A percentile compares a stretch with the other conserved stretches of the same genome.
These are phyloP conservation scores for Selene dorsalis DNA, from an alignment of 2,797 vertebrate species.

Conservation along the genomic window DNA sequence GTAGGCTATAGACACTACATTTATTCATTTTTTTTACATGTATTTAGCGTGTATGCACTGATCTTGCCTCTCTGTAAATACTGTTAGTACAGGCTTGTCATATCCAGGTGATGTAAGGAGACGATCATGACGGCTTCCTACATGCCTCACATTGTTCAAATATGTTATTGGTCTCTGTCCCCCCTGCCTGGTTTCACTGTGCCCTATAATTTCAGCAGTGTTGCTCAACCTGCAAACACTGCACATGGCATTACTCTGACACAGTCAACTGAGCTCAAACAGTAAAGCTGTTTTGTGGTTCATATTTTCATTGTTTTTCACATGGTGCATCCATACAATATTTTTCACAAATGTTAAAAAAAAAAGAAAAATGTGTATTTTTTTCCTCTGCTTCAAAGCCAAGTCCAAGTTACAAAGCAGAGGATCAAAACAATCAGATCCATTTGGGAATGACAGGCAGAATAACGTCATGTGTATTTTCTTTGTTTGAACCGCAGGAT, in stretches of 20 bases:
- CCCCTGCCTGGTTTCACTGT: slow-evolving; percentile 18
- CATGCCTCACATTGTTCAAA: slow-evolving; percentile 65
- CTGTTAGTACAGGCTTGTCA: not conserved
- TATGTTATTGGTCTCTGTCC: slow-evolving; percentile 49
- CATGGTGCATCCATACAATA: not conserved
- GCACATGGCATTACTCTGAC: slow-evolving; percentile 3
- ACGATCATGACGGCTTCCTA: slow-evolving; percentile 37
- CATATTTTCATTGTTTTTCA: not conserved
- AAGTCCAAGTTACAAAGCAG: not conserved
- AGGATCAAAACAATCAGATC: not conserved
- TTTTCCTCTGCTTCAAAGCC: not conserved
- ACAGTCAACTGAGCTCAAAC: not conserved
- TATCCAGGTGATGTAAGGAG: slow-evolving; percentile 35
- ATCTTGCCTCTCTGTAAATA: not conserved
- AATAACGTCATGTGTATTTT: not conserved
- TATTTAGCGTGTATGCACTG: too few relatives aligned
- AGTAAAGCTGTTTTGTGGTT: not conserved
- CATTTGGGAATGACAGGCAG: not conserved
- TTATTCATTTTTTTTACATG: too few relatives aligned
- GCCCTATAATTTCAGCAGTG: slow-evolving; percentile 68
- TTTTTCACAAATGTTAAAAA: not conserved
- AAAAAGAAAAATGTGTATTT: not conserved
- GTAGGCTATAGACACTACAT: too few relatives aligned
- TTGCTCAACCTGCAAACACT: slow-evolving; percentile 60
- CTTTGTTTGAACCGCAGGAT: not conserved